Percentiles rank a stretch among this genome's conserved stretches.
Conservation (phyloP, 1,140 invertebrate species). For the Phymorhynchus buccinoides region DNA sequence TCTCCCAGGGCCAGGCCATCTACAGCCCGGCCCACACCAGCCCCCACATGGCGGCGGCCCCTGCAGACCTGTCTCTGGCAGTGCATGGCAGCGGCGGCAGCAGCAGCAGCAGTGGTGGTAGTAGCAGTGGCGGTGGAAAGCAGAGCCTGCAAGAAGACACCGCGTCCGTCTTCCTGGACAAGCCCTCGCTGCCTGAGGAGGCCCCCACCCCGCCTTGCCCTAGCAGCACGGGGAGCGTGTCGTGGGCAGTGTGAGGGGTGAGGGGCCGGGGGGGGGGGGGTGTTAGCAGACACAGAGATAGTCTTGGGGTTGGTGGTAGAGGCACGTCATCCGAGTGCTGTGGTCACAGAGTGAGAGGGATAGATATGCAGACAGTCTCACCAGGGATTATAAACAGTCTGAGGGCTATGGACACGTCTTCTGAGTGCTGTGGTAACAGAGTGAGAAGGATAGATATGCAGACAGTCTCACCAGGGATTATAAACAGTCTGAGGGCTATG, state of each 20-base stretch:
- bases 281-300: too few species aligned
- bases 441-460: too few species aligned
- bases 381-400: too few species aligned
- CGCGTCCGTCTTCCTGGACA: neutral
- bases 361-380: too few species aligned
- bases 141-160: slow-evolving; percentile 15
- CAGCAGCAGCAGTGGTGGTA: slow-evolving; percentile 8
- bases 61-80: neutral
- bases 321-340: too few species aligned
- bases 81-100: neutral
- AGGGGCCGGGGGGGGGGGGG: too few species aligned
- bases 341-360: too few species aligned
- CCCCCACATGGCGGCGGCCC: neutral
- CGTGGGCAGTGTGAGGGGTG: slow-evolving; percentile 19
- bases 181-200: slow-evolving; percentile 22
- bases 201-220: slow-evolving; percentile 8
- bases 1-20: slow-evolving; percentile 30
- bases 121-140: neutral
- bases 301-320: too few species aligned
- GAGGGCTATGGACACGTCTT: too few species aligned
- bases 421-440: too few species aligned
- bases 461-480: too few species aligned
- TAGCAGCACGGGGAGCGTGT: neutral
- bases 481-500: too few species aligned
- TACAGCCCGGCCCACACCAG: slow-evolving; percentile 23